phyloP scores from a whole-genome alignment of 2,888 invertebrate species.

The Ochropleura leucogaster region DNA sequence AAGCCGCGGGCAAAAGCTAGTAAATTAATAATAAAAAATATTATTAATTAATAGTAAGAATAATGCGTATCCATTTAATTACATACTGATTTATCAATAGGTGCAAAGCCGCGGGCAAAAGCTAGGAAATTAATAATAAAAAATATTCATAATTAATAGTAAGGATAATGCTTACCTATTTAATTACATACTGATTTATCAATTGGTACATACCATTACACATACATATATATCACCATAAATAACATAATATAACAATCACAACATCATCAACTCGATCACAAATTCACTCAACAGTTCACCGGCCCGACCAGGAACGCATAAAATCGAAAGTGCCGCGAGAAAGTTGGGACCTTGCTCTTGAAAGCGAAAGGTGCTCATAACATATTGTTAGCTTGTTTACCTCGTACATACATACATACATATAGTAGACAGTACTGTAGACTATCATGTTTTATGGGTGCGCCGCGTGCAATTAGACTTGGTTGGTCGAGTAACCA shows the following conservation, averaged over 20 bases:
- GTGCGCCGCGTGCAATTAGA: conserved; percentile 17
- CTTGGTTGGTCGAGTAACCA: conserved; percentile 9
- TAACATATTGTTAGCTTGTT: conserved; percentile 55
- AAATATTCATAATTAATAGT: no score
- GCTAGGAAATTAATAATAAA: no score
- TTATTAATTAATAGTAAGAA: no score
- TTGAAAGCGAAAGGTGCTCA: conserved; percentile 77
- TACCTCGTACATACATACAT: conserved; percentile 8
- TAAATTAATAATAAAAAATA: no score
- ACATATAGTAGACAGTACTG: neutral
- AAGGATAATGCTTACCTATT: neutral
- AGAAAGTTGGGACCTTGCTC: conserved; percentile 80
- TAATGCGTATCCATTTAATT: neutral
- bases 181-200: neutral
- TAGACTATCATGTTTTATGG: conserved; percentile 1
- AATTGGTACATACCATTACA: neutral
- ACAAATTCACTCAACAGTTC: conserved; percentile 41
- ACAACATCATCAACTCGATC: conserved; percentile 7
- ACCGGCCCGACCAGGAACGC: conserved; percentile 56
- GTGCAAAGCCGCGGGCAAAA: no score
- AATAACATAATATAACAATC: conserved; percentile 6
- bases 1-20: no score
- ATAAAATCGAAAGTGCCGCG: conserved; percentile 61
- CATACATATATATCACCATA: neutral
- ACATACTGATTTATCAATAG: neutral